Conservation (phyloP, 2,797 vertebrate genomes). For the Sebastes vulpes region DNA sequence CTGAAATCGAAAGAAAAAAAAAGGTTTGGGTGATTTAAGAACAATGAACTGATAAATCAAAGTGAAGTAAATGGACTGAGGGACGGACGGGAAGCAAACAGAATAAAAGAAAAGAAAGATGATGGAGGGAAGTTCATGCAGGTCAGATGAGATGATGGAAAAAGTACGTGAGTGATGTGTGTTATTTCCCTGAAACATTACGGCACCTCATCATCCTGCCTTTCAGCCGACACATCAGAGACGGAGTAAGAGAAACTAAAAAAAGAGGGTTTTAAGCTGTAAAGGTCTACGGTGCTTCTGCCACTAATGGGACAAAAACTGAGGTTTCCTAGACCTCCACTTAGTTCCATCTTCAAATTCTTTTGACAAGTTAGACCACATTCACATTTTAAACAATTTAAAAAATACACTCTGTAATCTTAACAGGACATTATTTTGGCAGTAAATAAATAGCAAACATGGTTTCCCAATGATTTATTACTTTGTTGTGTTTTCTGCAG, state of each 20-base stretch:
- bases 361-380: background rate
- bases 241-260: background rate
- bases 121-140: conserved; percentile 10
- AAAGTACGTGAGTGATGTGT: conserved; percentile 5
- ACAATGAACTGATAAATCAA: conserved; percentile 22
- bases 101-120: background rate
- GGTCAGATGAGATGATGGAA: conserved; percentile 3
- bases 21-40: conserved; percentile 5
- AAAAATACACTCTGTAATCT: background rate
- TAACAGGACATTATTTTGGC: background rate
- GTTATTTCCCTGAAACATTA: background rate
- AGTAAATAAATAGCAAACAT: background rate
- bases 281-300: background rate
- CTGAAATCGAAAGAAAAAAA: background rate
- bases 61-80: background rate
- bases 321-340: background rate
- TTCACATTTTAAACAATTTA: background rate
- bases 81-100: background rate
- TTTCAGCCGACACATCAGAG: background rate
- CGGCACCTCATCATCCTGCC: background rate
- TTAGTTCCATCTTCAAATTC: background rate
- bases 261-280: background rate
- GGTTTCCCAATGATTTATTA: too few relatives aligned
- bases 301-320: background rate
- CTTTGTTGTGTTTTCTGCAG: too few relatives aligned